These are phyloP conservation scores for Penaeus vannamei DNA, from an alignment of 1,140 invertebrate species.

Conservation along the genomic window DNA sequence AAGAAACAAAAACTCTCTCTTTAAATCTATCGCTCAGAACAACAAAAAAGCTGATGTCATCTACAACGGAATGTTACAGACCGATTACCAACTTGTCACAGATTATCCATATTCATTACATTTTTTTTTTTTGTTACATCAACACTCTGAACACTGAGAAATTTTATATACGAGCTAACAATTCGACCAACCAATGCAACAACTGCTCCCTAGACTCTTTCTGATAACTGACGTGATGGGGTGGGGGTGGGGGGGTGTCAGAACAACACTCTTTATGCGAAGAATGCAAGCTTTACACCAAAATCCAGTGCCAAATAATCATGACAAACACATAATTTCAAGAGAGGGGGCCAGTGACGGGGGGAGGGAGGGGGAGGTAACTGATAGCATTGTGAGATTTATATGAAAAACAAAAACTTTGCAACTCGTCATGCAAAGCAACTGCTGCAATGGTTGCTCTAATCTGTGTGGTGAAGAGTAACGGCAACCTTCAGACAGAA, in stretches of 20 bases:
- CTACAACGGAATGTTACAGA: constrained; percentile 64
- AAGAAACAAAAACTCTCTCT: constrained; percentile 47
- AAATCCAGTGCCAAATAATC: too few relatives aligned
- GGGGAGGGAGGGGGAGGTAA: too few relatives aligned
- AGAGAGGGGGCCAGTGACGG: not conserved
- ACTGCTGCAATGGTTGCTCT: constrained; percentile 32
- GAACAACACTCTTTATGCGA: too few relatives aligned
- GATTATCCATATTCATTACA: constrained; percentile 48
- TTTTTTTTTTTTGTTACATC: constrained; percentile 36
- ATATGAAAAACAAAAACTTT: not conserved
- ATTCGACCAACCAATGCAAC: constrained; percentile 37
- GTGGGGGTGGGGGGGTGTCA: too few relatives aligned
- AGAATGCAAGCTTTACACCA: too few relatives aligned
- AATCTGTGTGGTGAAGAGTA: constrained; percentile 33
- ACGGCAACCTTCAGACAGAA: constrained; percentile 14
- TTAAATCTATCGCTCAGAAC: constrained; percentile 48
- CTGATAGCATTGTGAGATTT: not conserved
- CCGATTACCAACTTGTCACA: constrained; percentile 44
- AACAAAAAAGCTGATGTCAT: constrained; percentile 45
- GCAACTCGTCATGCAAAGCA: constrained; percentile 22
- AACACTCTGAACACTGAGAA: constrained; percentile 55
- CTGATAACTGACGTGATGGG: not conserved
- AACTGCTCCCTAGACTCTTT: not conserved
- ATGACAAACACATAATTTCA: not conserved
- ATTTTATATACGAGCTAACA: constrained; percentile 47